These are phyloP conservation scores for Hephaestus fuliginosus DNA, from an alignment of 2,797 vertebrate genomes.

Conservation along the genomic window DNA sequence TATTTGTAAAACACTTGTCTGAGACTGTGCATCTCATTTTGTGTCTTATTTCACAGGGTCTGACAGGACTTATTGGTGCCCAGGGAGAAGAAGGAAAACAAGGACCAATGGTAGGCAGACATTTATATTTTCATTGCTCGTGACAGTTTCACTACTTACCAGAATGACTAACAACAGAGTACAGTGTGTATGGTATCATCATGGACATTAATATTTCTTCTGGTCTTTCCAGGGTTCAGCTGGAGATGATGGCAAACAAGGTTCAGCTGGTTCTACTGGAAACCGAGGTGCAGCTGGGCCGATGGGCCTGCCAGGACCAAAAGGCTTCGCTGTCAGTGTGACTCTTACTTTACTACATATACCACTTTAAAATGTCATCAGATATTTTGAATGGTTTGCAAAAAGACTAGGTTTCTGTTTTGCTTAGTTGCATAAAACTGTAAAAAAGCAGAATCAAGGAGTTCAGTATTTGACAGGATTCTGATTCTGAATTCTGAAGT, in stretches of 20 bases:
- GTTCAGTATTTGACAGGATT: background rate
- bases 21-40: background rate
- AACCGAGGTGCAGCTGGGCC: conserved; percentile 90
- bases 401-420: background rate
- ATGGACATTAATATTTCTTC: background rate
- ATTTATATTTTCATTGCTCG: background rate
- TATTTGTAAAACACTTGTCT: background rate
- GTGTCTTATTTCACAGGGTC: conserved; percentile 86
- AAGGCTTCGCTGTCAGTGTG: conserved; percentile 92
- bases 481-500: background rate
- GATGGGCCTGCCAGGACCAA: conserved; percentile 96
- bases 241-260: conserved; percentile 95
- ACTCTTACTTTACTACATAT: background rate
- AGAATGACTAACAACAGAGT: background rate
- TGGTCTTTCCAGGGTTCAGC: conserved; percentile 86
- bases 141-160: background rate
- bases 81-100: conserved; percentile 95
- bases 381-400: background rate
- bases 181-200: no score
- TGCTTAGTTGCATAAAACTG: background rate
- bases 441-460: background rate
- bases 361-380: background rate
- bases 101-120: conserved; percentile 90
- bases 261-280: conserved; percentile 91
- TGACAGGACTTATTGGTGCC: conserved; percentile 93